A percentile compares a stretch with the other conserved stretches of the same genome.
Conservation (phyloP, 1,140 invertebrate genomes). For the Zeugodacus cucurbitae region DNA sequence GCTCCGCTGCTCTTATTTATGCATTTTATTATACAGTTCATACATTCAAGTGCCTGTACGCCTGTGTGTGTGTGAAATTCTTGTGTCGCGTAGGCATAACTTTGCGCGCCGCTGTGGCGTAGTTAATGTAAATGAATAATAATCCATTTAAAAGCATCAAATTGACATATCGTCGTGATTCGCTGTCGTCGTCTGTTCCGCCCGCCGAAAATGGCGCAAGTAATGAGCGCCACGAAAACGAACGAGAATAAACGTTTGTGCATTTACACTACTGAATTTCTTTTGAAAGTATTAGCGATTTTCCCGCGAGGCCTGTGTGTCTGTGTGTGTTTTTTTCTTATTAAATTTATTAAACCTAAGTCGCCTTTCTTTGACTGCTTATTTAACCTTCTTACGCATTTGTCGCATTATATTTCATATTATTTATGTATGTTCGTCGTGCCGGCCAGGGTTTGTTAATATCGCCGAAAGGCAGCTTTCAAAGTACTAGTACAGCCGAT, state of each 20-base stretch:
- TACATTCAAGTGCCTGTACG: background rate
- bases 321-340: background rate
- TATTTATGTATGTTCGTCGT: no score
- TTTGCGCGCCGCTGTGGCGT: background rate
- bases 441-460: no score
- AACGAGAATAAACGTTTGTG: background rate
- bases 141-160: constrained; percentile 33
- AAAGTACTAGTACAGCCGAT: no score
- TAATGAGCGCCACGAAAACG: background rate
- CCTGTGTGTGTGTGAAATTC: background rate
- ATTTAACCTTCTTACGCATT: background rate
- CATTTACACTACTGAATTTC: background rate
- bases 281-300: background rate
- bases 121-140: constrained; percentile 31
- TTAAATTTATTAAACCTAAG: background rate
- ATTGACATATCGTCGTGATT: constrained; percentile 18
- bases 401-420: no score
- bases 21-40: background rate
- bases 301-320: background rate
- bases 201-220: background rate
- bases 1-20: background rate
- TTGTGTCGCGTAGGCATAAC: background rate
- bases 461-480: no score
- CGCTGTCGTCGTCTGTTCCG: background rate
- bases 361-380: background rate